Evolutionary conservation across 2,113 vertebrate species (phyloP).

Genomic region (Zosterops lateralis): DNA sequence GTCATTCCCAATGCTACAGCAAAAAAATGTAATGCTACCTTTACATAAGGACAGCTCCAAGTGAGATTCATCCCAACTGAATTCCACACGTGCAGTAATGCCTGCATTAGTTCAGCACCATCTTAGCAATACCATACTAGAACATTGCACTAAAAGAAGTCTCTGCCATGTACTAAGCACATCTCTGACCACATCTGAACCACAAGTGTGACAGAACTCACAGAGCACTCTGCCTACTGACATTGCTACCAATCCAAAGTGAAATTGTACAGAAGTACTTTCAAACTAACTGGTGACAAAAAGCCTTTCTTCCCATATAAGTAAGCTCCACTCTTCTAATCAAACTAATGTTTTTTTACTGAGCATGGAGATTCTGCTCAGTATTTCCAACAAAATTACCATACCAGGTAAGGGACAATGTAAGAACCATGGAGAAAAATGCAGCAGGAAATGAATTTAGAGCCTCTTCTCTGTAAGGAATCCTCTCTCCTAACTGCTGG

Average conservation of each 20-base stretch:
- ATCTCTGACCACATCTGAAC: background rate
- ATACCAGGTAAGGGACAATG: background rate
- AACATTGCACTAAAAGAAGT: background rate
- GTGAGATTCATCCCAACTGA: background rate
- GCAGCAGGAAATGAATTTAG: rapidly evolving
- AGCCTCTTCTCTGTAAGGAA: background rate
- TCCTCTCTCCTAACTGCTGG: background rate
- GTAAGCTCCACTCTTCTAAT: background rate
- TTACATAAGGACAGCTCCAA: background rate
- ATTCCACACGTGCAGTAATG: background rate
- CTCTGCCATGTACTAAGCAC: background rate
- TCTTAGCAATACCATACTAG: background rate
- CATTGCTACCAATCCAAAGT: background rate
- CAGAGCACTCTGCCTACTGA: background rate
- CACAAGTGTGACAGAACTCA: background rate
- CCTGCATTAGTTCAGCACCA: background rate
- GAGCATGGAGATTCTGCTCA: background rate
- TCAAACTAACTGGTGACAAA: background rate
- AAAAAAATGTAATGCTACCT: background rate
- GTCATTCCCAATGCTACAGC: too few relatives aligned
- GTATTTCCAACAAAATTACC: background rate
- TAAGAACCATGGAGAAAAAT: background rate
- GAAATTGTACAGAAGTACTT: background rate
- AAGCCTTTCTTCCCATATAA: background rate
- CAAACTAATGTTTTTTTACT: background rate